Conservation (phyloP, 1,140 invertebrate genomes). For the Stegodyphus mimosarum region DNA sequence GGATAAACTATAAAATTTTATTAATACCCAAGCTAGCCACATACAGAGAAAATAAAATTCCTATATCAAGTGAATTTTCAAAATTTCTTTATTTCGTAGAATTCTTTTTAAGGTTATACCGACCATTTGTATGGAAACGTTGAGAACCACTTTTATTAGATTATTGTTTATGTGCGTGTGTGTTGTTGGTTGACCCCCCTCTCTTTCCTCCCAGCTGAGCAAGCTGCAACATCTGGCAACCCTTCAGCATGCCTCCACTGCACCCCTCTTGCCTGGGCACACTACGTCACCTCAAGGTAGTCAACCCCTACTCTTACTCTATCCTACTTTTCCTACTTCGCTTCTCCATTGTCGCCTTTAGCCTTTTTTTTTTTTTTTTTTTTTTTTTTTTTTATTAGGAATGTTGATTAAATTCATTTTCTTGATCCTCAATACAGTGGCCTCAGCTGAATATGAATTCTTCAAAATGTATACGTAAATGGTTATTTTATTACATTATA, state of each 20-base stretch:
- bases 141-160: slow-evolving; percentile 29
- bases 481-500: no score
- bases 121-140: not conserved
- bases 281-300: slow-evolving; percentile 59
- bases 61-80: no score
- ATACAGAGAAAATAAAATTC: no score
- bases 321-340: not conserved
- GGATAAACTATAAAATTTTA: no score
- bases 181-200: slow-evolving; percentile 38
- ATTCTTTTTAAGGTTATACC: no score
- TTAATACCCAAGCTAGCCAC: no score
- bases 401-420: not conserved
- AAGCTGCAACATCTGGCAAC: slow-evolving; percentile 64
- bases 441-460: no score
- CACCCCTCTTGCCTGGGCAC: slow-evolving; percentile 62
- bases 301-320: slow-evolving; percentile 18
- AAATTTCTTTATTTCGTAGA: no score
- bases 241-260: slow-evolving; percentile 63
- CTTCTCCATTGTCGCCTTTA: not conserved
- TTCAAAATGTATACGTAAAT: no score
- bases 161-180: slow-evolving; percentile 23
- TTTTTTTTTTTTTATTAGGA: not conserved
- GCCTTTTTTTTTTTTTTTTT: not conserved
- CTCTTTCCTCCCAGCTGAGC: slow-evolving; percentile 64
- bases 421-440: not conserved